phyloP scores from a whole-genome alignment of 2,888 invertebrate genomes.

The Helleia helle region DNA sequence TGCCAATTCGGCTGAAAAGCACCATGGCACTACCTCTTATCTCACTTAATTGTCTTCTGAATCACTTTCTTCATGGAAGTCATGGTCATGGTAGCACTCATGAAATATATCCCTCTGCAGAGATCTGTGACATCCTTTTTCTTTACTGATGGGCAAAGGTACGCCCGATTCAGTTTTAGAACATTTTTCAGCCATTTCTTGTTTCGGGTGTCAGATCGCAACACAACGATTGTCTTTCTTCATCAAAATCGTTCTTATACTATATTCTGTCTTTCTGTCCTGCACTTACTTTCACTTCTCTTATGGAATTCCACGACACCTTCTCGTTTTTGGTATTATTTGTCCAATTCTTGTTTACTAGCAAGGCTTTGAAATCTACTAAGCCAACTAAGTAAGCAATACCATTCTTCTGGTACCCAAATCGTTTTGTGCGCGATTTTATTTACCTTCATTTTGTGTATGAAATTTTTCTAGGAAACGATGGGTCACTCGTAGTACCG shows the following conservation, averaged over 20 bases:
- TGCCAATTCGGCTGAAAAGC: too few relatives aligned
- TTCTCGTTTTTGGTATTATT: conserved; percentile 5
- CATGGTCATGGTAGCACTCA: too few relatives aligned
- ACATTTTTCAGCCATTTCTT: not conserved
- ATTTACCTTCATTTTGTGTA: not conserved
- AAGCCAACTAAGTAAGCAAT: conserved; percentile 6
- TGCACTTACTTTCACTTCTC: conserved; percentile 8
- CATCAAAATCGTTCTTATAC: too few relatives aligned
- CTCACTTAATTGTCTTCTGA: too few relatives aligned
- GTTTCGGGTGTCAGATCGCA: not conserved
- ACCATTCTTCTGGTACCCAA: too few relatives aligned
- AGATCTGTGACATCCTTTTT: conserved; percentile 7
- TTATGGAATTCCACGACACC: conserved; percentile 5
- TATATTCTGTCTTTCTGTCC: conserved; percentile 7
- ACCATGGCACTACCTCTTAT: too few relatives aligned
- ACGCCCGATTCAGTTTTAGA: not conserved
- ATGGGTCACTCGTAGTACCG: not conserved
- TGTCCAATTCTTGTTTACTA: not conserved
- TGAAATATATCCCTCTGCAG: too few relatives aligned
- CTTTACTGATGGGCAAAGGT: conserved; percentile 8
- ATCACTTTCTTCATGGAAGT: too few relatives aligned
- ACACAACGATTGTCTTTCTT: not conserved
- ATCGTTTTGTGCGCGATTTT: not conserved
- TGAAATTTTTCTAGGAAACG: not conserved
- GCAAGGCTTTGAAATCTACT: conserved; percentile 2